Evolutionary conservation across 1,140 invertebrate species (phyloP).

Genomic region (Planococcus citri): DNA sequence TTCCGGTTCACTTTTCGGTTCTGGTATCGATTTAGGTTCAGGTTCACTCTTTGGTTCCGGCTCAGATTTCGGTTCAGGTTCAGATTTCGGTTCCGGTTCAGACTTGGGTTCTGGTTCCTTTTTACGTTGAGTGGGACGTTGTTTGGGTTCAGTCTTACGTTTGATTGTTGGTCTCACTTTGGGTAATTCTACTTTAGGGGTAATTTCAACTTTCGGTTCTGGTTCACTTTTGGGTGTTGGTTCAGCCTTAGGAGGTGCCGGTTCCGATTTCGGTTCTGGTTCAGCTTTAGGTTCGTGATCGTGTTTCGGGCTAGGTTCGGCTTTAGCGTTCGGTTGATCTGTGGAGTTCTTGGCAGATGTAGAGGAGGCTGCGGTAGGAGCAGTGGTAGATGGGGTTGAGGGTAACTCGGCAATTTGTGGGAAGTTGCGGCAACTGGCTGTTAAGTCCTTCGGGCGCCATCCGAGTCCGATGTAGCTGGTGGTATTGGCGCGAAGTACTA

Average conservation of each 20-base stretch:
- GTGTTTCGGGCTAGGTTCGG: conserved; percentile 35
- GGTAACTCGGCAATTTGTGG: conserved; percentile 39
- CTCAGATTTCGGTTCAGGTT: conserved; percentile 33
- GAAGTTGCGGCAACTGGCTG: conserved; percentile 59
- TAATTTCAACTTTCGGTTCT: conserved; percentile 37
- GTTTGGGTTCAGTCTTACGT: conserved; percentile 35
- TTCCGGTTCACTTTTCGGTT: conserved; percentile 32
- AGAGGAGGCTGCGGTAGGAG: conserved; percentile 34
- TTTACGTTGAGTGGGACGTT: conserved; percentile 34
- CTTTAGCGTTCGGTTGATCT: conserved; percentile 35
- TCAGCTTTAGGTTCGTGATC: conserved; percentile 35
- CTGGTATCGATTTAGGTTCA: conserved; percentile 31
- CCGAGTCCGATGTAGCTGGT: conserved; percentile 76
- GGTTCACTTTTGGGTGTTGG: conserved; percentile 36
- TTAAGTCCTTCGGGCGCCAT: conserved; percentile 61
- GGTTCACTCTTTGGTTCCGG: conserved; percentile 36
- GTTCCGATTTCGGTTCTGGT: conserved; percentile 34
- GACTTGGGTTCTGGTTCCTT: conserved; percentile 35
- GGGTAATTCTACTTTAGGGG: conserved; percentile 38
- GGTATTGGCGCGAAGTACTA: conserved; percentile 67
- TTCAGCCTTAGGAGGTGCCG: conserved; percentile 31
- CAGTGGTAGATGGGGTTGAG: conserved; percentile 34
- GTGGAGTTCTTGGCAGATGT: conserved; percentile 33
- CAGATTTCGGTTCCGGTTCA: conserved; percentile 36
- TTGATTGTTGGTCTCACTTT: conserved; percentile 34